These are phyloP conservation scores for Pelochelys cantorii DNA, from an alignment of 2,797 vertebrate species.

Conservation along the genomic window DNA sequence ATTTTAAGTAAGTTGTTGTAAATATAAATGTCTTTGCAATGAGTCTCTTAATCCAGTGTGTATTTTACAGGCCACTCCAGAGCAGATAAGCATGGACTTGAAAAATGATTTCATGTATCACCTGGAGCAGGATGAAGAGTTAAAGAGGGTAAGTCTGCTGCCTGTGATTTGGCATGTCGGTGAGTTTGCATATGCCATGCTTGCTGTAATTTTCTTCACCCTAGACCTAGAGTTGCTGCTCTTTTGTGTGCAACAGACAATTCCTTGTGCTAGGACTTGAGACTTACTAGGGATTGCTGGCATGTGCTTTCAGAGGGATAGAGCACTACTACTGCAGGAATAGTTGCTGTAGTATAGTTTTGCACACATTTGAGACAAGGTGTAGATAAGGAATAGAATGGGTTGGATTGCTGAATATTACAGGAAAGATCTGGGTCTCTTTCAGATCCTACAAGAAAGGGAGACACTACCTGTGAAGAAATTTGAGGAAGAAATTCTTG, in stretches of 20 bases:
- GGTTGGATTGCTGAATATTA: neutral
- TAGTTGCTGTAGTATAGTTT: neutral
- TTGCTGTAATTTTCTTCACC: neutral
- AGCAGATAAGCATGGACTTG: slow-evolving; percentile 93
- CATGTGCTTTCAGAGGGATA: neutral
- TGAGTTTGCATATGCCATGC: neutral
- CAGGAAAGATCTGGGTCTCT: neutral
- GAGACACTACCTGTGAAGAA: slow-evolving; percentile 91
- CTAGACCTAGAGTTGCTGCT: neutral
- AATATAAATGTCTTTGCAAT: neutral
- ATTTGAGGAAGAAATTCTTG: slow-evolving; percentile 91
- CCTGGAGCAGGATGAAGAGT: slow-evolving; percentile 85
- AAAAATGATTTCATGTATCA: slow-evolving; percentile 86
- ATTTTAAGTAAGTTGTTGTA: neutral
- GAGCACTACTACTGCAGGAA: neutral
- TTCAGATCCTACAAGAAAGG: slow-evolving; percentile 86
- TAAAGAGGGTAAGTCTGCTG: slow-evolving; percentile 85
- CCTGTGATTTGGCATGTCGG: rapidly evolving
- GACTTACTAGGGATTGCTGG: neutral
- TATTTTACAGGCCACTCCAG: slow-evolving; percentile 87
- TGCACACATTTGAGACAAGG: neutral
- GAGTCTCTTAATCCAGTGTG: neutral
- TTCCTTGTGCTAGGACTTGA: neutral
- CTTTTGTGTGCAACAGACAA: neutral
- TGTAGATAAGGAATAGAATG: neutral